Evolutionary conservation across 2,113 vertebrate genomes (phyloP).

Genomic region (Chascanopsetta lugubris): DNA sequence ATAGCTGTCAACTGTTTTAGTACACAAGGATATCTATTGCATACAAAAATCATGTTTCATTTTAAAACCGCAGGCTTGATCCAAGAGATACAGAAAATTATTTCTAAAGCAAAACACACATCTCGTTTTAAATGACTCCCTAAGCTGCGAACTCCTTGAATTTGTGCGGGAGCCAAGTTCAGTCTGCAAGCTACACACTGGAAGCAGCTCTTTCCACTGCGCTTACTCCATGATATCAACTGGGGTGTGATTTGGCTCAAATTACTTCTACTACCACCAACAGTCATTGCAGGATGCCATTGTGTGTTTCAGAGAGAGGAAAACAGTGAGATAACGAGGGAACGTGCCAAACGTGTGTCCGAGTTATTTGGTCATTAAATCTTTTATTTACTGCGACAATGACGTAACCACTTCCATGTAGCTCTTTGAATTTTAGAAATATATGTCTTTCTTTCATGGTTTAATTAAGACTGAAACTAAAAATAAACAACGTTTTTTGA

Average conservation of each 20-base stretch:
- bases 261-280: constrained; percentile 32
- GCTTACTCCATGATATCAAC: constrained; percentile 18
- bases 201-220: constrained; percentile 29
- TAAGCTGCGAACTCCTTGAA: constrained; percentile 46
- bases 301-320: constrained; percentile 8
- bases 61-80: constrained; percentile 7
- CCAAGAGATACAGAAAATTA: constrained; percentile 39
- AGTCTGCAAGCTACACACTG: constrained; percentile 22
- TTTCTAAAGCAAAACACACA: no score
- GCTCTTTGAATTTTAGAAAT: constrained; percentile 1
- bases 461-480: background rate
- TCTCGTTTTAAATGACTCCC: constrained; percentile 35
- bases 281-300: constrained; percentile 24
- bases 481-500: background rate
- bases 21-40: constrained; percentile 5
- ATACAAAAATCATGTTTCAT: constrained; percentile 21
- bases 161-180: constrained; percentile 44
- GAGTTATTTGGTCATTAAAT: background rate
- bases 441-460: background rate
- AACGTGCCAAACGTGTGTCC: constrained; percentile 28
- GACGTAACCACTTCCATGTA: background rate
- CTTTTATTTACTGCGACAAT: background rate
- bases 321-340: constrained; percentile 34
- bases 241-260: constrained; percentile 34
- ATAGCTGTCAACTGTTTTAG: background rate